phyloP scores from a whole-genome alignment of 1,140 invertebrate species.

The Copidosoma floridanum region DNA sequence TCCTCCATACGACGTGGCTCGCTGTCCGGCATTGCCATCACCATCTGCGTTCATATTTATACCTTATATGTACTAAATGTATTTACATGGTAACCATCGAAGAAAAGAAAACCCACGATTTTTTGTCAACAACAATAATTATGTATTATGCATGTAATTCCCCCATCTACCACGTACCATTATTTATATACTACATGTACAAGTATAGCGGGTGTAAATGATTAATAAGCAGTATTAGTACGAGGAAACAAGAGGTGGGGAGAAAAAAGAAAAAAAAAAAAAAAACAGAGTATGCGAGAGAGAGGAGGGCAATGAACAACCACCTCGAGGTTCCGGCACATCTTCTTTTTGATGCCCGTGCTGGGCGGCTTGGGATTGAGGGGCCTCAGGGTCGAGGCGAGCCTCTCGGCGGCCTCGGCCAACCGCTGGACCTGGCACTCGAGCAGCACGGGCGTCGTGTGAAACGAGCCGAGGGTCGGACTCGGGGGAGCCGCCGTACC shows the following conservation, averaged over 20 bases:
- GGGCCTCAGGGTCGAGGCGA: slow-evolving; percentile 79
- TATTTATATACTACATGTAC: no score
- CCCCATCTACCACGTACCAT: no score
- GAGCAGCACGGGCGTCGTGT: slow-evolving; percentile 73
- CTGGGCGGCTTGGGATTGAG: slow-evolving; percentile 86
- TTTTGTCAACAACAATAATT: no score
- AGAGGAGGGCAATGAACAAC: no score
- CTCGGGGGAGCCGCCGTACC: slow-evolving; percentile 57
- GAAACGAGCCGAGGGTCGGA: slow-evolving; percentile 53
- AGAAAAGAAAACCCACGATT: no score
- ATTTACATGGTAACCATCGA: no score
- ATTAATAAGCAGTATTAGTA: no score
- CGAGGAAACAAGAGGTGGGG: no score
- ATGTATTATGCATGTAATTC: no score
- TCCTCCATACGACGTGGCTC: slow-evolving; percentile 89
- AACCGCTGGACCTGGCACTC: slow-evolving; percentile 83
- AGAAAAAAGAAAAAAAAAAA: neutral
- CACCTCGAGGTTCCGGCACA: slow-evolving; percentile 88
- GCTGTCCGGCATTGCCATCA: slow-evolving; percentile 85
- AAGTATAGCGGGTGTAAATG: no score
- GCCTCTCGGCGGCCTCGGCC: slow-evolving; percentile 75
- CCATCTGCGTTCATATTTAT: no score
- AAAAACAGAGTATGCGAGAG: slow-evolving; percentile 27
- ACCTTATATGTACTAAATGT: no score
- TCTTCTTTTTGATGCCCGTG: slow-evolving; percentile 91